Conservation (phyloP, 2,888 invertebrate genomes). For the Ctena decussata region DNA sequence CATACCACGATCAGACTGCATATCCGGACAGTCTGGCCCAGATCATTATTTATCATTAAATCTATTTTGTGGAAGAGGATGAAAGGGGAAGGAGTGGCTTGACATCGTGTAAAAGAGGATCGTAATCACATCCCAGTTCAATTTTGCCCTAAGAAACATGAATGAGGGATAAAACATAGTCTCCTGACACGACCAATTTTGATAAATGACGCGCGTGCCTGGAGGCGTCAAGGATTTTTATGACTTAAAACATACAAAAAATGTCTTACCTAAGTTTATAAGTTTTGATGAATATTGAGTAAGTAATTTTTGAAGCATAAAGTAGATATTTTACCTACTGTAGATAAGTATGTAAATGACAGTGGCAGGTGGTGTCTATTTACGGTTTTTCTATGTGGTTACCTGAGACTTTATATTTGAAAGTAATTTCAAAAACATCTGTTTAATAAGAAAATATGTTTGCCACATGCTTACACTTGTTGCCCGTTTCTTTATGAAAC, state of each 20-base stretch:
- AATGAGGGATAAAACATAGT: too few relatives aligned
- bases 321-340: neutral
- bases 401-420: constrained; percentile 2
- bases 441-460: neutral
- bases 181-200: too few relatives aligned
- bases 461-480: neutral
- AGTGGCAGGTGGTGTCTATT: neutral
- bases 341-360: neutral
- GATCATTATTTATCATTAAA: too few relatives aligned
- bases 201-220: neutral
- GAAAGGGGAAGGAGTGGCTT: too few relatives aligned
- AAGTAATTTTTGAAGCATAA: neutral
- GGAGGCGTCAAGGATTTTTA: neutral
- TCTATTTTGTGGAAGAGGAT: too few relatives aligned
- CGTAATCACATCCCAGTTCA: too few relatives aligned
- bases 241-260: neutral
- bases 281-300: too few relatives aligned
- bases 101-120: too few relatives aligned
- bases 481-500: too few relatives aligned
- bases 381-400: neutral
- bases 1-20: too few relatives aligned
- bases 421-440: constrained; percentile 1
- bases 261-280: neutral
- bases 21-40: too few relatives aligned
- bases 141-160: too few relatives aligned